Base-by-base conservation (phyloP, 2,113 vertebrate genomes). In the Nycticebus coucang region DNA sequence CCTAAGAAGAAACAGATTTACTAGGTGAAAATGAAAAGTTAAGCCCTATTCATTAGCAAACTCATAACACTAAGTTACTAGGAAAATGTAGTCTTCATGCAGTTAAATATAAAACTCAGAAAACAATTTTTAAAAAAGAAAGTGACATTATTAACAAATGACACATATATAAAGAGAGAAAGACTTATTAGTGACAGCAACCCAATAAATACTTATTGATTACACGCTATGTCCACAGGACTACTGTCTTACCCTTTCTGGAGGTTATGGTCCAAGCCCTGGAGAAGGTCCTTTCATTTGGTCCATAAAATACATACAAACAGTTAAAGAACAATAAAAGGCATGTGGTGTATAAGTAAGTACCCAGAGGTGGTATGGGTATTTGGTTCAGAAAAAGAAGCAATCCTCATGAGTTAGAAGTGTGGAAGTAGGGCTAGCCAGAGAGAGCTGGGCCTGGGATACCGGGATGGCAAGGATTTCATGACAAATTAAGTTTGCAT, bases 11-110 rank as follows among this genome's bases (percentile, higher is more conserved):
- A 98, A 96, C 6, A 97, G 97, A 98, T 84, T 11, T 28, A 91
- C 96, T 93, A 97, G 77, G 95, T 98, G 98, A 90, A 98, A 98
- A 98, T 98, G 98, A 98, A 98, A 99, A 99, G 97, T 95, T 94
- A 98, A 89, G 12, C 4, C 88, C 83, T 72, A 5, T 28, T 88
- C 78, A 91, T 86, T 87, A 95, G 95, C 8, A 95, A 92, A 84
- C 85, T 53, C 66, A 19, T 41, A 87, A 62, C 1, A 83, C 1
- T 0, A 96, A 84, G 11, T 35, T 41, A 95, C 19, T 60, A 90
- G 37, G 85, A n/a, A 95, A 95, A 60, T n/a, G 0, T 2, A 95
- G 50, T 53, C 85, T 96, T 59, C 72, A 26, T 87, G 95, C 92
- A 87, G 72, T 66, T 98, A 53, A 90, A 96, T 68, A 50, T 72